Base-by-base conservation (phyloP, 2,113 vertebrate species). In the Phainopepla nitens region DNA sequence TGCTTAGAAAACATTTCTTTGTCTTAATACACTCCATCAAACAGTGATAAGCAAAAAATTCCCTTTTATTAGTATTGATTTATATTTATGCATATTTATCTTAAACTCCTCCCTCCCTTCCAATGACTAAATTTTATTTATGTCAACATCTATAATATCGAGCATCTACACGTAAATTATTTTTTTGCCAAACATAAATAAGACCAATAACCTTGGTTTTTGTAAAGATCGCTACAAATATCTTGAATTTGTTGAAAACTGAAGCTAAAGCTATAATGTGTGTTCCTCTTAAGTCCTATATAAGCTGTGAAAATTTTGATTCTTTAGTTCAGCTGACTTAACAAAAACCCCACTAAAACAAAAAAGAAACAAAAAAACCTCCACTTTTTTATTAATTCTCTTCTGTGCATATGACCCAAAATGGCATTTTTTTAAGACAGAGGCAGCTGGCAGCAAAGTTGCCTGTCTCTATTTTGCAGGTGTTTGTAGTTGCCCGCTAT, bases 371-470 rank as follows among this genome's bases (percentile, higher is more conserved):
- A 11, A 31, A 11, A 31, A 28, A 39, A 41, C 39, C 39, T 12
- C 39, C 39, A 39, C 39, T 39, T 12, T 39, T 12, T 39, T 39
- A 19, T 78, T 61, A 20, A n/a, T 85, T 86, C 8, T 82, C 18
- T 80, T 82, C 58, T 33, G 51, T 62, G 69, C 27, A 15, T 66
- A 41, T 64, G 82, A 87, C 54, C 56, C 50, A 94, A 89, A 79
- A 90, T 51, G 42, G 47, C 64, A 82, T 66, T 72, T 78, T 69
- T 94, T 50, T 93, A 93, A 90, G 82, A 82, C 45, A 89, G 49
- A 90, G 80, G 73, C 95, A 96, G 76, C 79, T 96, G 94, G 95
- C 82, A 94, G 84, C 36, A 88, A 81, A 50, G 66, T 49, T 94
- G 69, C 51, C 75, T 81, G 76, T 70, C 54, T 93, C 65, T 84